phyloP scores from a whole-genome alignment of 2,888 invertebrate genomes.

The Tuta absoluta region DNA sequence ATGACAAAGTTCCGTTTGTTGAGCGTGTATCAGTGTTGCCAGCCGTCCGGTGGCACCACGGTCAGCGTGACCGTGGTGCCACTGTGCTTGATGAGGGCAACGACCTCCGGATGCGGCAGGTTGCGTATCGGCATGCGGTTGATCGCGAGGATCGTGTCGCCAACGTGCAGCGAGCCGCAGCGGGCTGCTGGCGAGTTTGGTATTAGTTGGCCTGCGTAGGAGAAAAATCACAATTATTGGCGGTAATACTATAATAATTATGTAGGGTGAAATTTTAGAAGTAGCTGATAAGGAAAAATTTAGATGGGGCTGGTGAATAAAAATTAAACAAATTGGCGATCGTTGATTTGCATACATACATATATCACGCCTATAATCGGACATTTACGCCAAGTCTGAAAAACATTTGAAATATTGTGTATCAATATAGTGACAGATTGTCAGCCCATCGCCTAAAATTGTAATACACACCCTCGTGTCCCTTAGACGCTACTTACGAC shows the following conservation, averaged over 20 bases:
- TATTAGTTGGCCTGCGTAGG: conserved; percentile 90
- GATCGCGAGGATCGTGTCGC: conserved; percentile 97
- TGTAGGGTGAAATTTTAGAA: not conserved
- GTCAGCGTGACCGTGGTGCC: conserved; percentile 94
- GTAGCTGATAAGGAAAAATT: too few species aligned
- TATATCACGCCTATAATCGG: too few species aligned
- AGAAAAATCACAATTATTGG: not conserved
- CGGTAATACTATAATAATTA: too few species aligned
- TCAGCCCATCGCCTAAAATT: too few species aligned
- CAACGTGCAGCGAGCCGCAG: conserved; percentile 93
- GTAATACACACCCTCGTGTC: too few species aligned
- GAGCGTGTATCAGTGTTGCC: conserved; percentile 40
- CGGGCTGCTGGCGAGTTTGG: conserved; percentile 97
- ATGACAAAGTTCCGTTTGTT: not conserved
- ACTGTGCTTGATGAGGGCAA: conserved; percentile 98
- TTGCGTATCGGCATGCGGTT: conserved; percentile 95
- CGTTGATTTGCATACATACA: too few species aligned
- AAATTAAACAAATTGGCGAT: too few species aligned
- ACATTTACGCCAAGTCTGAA: too few species aligned
- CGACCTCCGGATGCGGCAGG: conserved; percentile 97
- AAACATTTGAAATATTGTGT: too few species aligned
- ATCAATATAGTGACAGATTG: too few species aligned
- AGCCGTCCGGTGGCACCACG: conserved; percentile 69
- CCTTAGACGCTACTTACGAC: too few species aligned
- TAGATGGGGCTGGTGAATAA: too few species aligned